Evolutionary conservation across 2,888 invertebrate genomes (phyloP).

Genomic region (Molorchus minor): DNA sequence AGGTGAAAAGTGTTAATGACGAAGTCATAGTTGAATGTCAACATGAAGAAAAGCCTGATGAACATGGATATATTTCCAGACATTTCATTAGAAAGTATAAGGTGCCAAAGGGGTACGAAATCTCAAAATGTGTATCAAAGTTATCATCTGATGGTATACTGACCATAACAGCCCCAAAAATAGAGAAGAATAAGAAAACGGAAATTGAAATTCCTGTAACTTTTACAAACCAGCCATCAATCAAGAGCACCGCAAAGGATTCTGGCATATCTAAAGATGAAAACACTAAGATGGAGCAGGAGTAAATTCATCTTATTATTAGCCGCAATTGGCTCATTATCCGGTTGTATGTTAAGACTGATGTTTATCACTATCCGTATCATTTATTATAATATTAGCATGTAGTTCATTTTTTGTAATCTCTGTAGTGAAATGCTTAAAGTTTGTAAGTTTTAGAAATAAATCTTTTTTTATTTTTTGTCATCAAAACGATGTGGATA

Average conservation of each 20-base stretch:
- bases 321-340: too few species aligned
- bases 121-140: constrained; percentile 75
- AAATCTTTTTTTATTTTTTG: too few species aligned
- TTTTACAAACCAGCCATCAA: constrained; percentile 25
- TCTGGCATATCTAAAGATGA: background rate
- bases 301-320: too few species aligned
- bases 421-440: too few species aligned
- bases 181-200: constrained; percentile 53
- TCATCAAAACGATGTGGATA: too few species aligned
- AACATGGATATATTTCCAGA: constrained; percentile 76
- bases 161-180: constrained; percentile 71
- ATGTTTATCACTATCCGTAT: too few species aligned
- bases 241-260: background rate
- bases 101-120: constrained; percentile 77
- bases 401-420: too few species aligned
- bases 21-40: constrained; percentile 77
- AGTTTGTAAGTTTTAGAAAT: too few species aligned
- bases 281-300: background rate
- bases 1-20: constrained; percentile 75
- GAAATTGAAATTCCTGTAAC: constrained; percentile 62
- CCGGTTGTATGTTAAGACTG: too few species aligned
- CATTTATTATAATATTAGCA: too few species aligned
- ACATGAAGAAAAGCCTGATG: constrained; percentile 78
- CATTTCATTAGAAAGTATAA: constrained; percentile 79
- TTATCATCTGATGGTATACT: constrained; percentile 81